Base-by-base conservation (phyloP, 2,888 invertebrate genomes). In the Agapostemon virescens region DNA sequence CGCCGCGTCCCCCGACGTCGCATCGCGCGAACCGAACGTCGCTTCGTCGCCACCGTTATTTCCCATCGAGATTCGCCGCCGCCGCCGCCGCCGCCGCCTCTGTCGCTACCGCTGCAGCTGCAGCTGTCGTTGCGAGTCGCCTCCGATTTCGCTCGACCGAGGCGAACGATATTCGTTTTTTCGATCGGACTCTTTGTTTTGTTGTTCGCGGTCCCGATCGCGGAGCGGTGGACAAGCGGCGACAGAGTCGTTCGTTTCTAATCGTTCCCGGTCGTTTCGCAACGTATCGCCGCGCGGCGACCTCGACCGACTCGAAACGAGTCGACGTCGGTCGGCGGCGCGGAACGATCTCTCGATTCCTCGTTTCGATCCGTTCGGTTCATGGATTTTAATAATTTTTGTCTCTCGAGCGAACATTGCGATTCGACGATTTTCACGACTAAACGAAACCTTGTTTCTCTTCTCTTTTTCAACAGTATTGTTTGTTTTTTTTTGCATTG, bases 261-360 rank as follows among this genome's bases (percentile, higher is more conserved):
- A 33, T 40, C 26, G 20, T 66, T 42, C 20, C 38, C 20, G 11
- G 17, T 45, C 33, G 55, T 61, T 45, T 61, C 33, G 42, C 20
- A 38, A 67, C 38, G 23, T n/a, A n/a, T 33, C 69, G 26, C n/a
- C n/a, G n/a, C n/a, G n/a, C n/a, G n/a, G n/a, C 63, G 26, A 15
- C 55, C 30, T 67, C 36, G 13, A 26, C 26, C n/a, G 61, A 61
- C 61, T 61, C 61, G 63, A 36, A 36, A 36, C 63, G 17, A 38
- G 20, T 64, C 64, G 26, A 58, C 66, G 66, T 55, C 15, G 45
- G 13, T 55, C 49, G 38, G 26, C 70, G 66, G 17, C 45, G 26
- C 42, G 64, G 23, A 77, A 64, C 61, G n/a, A 33, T 79, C 58
- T 68, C 71, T 26, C 71, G 40, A 68, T 77, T 63, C 63, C 40